Percentiles rank a stretch among this genome's conserved stretches.
These are phyloP conservation scores for Gari tellinella DNA, from an alignment of 2,888 invertebrate species.

Conservation along the genomic window DNA sequence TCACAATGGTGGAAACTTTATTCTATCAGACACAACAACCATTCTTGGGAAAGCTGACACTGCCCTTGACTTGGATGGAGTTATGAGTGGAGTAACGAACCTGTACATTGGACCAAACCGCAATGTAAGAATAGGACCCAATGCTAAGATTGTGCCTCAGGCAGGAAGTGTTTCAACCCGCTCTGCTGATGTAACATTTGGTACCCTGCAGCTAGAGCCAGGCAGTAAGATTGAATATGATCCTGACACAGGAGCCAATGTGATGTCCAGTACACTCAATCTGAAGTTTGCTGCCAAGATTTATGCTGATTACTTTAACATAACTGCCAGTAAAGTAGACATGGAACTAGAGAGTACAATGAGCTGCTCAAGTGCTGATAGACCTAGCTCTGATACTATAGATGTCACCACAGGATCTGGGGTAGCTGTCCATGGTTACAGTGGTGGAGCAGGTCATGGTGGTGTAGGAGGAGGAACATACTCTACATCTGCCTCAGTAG, in stretches of 20 bases:
- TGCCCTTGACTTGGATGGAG: conserved; percentile 73
- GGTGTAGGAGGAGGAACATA: conserved; percentile 66
- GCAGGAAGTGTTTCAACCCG: conserved; percentile 52
- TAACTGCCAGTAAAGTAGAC: conserved; percentile 63
- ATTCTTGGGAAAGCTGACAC: conserved; percentile 68
- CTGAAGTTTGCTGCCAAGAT: conserved; percentile 68
- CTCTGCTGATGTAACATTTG: conserved; percentile 65
- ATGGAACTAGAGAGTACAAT: conserved; percentile 69
- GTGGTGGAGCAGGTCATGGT: conserved; percentile 73
- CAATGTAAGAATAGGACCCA: conserved; percentile 69
- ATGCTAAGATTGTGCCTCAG: conserved; percentile 69
- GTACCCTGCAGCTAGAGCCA: conserved; percentile 72
- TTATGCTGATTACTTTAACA: conserved; percentile 69
- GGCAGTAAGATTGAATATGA: conserved; percentile 69
- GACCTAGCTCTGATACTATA: conserved; percentile 58
- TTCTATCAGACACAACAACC: conserved; percentile 71
- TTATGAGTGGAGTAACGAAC: conserved; percentile 68
- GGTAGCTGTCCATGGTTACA: conserved; percentile 25
- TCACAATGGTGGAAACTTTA: conserved; percentile 74
- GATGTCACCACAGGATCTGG: conserved; percentile 61
- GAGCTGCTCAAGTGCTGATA: conserved; percentile 62
- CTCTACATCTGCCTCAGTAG: conserved; percentile 43
- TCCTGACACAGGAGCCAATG: conserved; percentile 67
- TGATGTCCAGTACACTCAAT: conserved; percentile 63
- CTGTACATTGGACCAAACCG: conserved; percentile 64